Conservation (phyloP, 2,888 invertebrate genomes). For the Chloroclysta siterata region DNA sequence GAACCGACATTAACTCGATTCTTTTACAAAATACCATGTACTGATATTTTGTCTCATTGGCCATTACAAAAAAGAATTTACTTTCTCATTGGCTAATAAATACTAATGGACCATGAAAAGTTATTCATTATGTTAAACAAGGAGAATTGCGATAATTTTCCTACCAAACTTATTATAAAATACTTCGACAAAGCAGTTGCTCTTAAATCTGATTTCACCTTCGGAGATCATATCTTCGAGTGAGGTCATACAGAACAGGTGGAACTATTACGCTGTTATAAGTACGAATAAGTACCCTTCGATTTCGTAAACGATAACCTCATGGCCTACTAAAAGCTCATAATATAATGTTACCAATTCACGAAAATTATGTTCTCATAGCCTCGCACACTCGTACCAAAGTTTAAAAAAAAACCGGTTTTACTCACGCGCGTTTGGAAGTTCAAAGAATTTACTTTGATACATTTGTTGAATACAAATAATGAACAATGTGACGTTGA, state of each 20-base stretch:
- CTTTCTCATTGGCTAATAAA: too few relatives aligned
- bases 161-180: not conserved
- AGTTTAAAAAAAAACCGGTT: slow-evolving; percentile 11
- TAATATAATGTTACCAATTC: not conserved
- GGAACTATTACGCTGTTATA: slow-evolving; percentile 39
- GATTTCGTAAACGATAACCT: slow-evolving; percentile 11
- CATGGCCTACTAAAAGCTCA: slow-evolving; percentile 19
- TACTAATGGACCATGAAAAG: too few relatives aligned
- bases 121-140: too few relatives aligned
- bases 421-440: not conserved
- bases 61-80: too few relatives aligned
- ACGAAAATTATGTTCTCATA: not conserved
- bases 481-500: not conserved
- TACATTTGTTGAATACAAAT: slow-evolving; percentile 18
- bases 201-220: slow-evolving; percentile 19
- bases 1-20: too few relatives aligned
- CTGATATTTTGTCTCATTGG: too few relatives aligned
- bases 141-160: not conserved
- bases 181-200: slow-evolving; percentile 9
- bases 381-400: not conserved
- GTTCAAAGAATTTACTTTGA: slow-evolving; percentile 4
- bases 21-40: too few relatives aligned
- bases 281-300: slow-evolving; percentile 1
- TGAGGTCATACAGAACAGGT: slow-evolving; percentile 48
- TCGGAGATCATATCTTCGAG: slow-evolving; percentile 31